Base-by-base conservation (phyloP, 2,888 invertebrate genomes). In the Flabesymbios commensalis region DNA sequence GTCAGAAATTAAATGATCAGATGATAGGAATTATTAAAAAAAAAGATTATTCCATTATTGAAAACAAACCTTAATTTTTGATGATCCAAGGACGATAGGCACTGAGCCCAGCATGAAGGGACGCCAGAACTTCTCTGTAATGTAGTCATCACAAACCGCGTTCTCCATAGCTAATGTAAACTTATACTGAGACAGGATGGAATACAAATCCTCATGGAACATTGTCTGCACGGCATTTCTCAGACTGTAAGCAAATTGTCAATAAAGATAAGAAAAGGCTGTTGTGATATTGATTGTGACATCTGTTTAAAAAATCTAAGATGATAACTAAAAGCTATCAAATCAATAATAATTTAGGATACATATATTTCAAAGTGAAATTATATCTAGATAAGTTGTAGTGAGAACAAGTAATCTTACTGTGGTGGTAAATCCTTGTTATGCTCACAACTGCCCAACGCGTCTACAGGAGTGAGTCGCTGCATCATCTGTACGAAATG, bases 91-190 rank as follows among this genome's bases (percentile, higher is more conserved):
- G 77, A 92, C 91, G 70, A 93, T 87, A 1, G 93, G 93, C 28
- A 93, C 86, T n/a, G 89, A 87, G 0, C 93, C 93, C 5, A 89
- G 87, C 62, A 88, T 87, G 31, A 93, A 84, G 0, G 93, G 88
- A 29, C 92, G 86, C 93, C 93, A 93, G 69, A 91, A 85, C 78
- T 93, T 93, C 80, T 93, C 93, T 0, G 92, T 92, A 2, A 93
- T 87, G 76, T 93, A 93, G 84, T 93, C 93, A 26, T 90, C 85
- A 79, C 93, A 93, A 3, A 89, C 85, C 0, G 90, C 90, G 84
- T 93, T 93, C 82, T 93, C 93, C 75, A 92, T 88, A 1, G 92
- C 88, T 65, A 93, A 83, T n/a, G 90, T 87, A 79, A 92, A 93
- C 80, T 92, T 92, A 77, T 93, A 93, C 59, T 85, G 67, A 2